Evolutionary conservation across 2,888 invertebrate species (phyloP).

Genomic region (Xestia c-nigrum): DNA sequence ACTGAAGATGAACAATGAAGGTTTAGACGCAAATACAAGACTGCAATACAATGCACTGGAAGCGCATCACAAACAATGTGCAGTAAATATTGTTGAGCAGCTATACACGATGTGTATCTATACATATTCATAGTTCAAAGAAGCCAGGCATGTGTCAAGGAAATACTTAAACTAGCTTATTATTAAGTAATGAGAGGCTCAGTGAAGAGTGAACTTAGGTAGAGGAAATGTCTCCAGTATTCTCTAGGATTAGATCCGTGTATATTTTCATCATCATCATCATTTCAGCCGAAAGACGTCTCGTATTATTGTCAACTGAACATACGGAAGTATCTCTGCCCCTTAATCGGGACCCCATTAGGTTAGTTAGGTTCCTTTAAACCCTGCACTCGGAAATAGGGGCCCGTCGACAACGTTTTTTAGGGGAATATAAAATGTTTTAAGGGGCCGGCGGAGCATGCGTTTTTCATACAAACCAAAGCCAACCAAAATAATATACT

Average conservation of each 20-base stretch:
- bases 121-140: slow-evolving; percentile 58
- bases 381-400: too few species aligned
- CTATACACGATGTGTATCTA: slow-evolving; percentile 25
- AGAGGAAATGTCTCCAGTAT: slow-evolving; percentile 11
- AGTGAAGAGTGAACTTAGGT: not conserved
- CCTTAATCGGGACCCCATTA: too few species aligned
- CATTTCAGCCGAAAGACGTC: too few species aligned
- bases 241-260: not conserved
- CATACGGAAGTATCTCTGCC: too few species aligned
- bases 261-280: too few species aligned
- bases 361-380: too few species aligned
- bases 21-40: slow-evolving; percentile 3
- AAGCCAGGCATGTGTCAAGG: slow-evolving; percentile 65
- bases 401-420: too few species aligned
- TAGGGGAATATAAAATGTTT: too few species aligned
- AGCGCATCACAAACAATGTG: slow-evolving; percentile 60
- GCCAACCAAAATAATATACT: too few species aligned
- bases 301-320: too few species aligned
- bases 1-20: not conserved
- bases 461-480: too few species aligned
- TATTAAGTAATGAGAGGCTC: slow-evolving; percentile 43
- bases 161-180: slow-evolving; percentile 56
- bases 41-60: slow-evolving; percentile 49
- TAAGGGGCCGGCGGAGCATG: too few species aligned
- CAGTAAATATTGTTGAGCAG: slow-evolving; percentile 58